A percentile compares a stretch with the other conserved stretches of the same genome.
Conservation (phyloP, 2,888 invertebrate genomes). For the Volucella inflata region DNA sequence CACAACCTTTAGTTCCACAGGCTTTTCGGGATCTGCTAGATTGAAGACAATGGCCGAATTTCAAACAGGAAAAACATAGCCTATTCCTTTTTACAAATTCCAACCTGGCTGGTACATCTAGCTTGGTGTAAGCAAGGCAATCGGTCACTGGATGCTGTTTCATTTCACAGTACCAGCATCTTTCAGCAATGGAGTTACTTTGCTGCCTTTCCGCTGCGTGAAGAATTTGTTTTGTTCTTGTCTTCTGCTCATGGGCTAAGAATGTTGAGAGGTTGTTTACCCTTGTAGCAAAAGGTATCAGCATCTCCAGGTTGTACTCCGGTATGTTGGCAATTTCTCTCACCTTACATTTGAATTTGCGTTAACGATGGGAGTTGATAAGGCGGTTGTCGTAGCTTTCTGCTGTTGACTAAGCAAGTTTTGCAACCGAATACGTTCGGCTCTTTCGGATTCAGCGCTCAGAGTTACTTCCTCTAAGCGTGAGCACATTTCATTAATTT, state of each 20-base stretch:
- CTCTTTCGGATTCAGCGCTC: too few relatives aligned
- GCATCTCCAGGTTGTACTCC: too few relatives aligned
- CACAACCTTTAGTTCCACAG: slow-evolving; percentile 21
- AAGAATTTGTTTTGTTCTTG: neutral
- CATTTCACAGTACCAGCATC: slow-evolving; percentile 8
- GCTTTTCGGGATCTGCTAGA: slow-evolving; percentile 1
- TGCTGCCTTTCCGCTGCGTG: slow-evolving; percentile 4
- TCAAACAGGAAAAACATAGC: slow-evolving; percentile 12
- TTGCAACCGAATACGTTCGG: too few relatives aligned
- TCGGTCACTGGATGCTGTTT: slow-evolving; percentile 6
- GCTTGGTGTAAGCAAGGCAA: slow-evolving; percentile 12
- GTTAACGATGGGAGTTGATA: too few relatives aligned
- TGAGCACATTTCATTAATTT: too few relatives aligned
- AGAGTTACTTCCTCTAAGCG: too few relatives aligned
- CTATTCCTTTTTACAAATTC: slow-evolving; percentile 16
- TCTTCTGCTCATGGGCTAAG: neutral
- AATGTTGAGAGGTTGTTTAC: too few relatives aligned
- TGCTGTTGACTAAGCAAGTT: too few relatives aligned
- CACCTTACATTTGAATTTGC: too few relatives aligned
- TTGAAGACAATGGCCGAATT: slow-evolving; percentile 2
- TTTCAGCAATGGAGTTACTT: neutral
- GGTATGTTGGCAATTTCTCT: too few relatives aligned
- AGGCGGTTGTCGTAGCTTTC: too few relatives aligned
- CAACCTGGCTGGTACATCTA: slow-evolving; percentile 6
- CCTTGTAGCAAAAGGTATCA: too few relatives aligned